These are phyloP conservation scores for Epinotia brunnichana DNA, from an alignment of 2,888 invertebrate species.

Conservation along the genomic window DNA sequence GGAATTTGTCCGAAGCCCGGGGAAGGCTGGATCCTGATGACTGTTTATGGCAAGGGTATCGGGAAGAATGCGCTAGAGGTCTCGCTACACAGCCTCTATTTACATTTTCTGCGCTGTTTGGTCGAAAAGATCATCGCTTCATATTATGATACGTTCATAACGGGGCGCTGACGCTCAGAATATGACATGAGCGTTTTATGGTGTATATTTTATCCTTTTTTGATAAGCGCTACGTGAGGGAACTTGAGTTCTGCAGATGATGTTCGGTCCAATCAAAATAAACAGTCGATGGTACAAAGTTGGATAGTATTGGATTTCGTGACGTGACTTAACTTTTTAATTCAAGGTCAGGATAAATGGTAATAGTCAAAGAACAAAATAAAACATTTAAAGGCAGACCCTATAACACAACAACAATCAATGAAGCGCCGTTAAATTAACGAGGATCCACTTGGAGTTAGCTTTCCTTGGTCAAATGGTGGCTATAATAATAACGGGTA, in stretches of 20 bases:
- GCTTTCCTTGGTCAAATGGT: constrained; percentile 66
- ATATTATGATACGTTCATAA: constrained; percentile 49
- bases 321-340: constrained; percentile 1
- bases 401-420: constrained; percentile 47
- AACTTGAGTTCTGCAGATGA: constrained; percentile 45
- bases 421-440: constrained; percentile 67
- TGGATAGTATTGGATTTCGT: constrained; percentile 15
- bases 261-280: constrained; percentile 44
- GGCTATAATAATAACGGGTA: constrained; percentile 71
- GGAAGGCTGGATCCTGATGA: constrained; percentile 67
- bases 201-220: constrained; percentile 48
- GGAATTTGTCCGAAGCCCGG: constrained; percentile 76
- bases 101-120: constrained; percentile 63
- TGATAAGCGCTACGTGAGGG: constrained; percentile 46
- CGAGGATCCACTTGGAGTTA: constrained; percentile 60
- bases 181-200: constrained; percentile 49
- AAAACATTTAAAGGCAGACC: constrained; percentile 61
- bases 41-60: constrained; percentile 67
- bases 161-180: constrained; percentile 44
- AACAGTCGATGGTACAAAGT: constrained; percentile 28
- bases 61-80: constrained; percentile 56
- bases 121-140: constrained; percentile 55
- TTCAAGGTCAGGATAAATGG: not conserved
- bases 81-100: constrained; percentile 60
- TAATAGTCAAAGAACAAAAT: constrained; percentile 19